A percentile compares a stretch with the other conserved stretches of the same genome.
phyloP scores from a whole-genome alignment of 1,140 invertebrate genomes.

The Ladona fulva region DNA sequence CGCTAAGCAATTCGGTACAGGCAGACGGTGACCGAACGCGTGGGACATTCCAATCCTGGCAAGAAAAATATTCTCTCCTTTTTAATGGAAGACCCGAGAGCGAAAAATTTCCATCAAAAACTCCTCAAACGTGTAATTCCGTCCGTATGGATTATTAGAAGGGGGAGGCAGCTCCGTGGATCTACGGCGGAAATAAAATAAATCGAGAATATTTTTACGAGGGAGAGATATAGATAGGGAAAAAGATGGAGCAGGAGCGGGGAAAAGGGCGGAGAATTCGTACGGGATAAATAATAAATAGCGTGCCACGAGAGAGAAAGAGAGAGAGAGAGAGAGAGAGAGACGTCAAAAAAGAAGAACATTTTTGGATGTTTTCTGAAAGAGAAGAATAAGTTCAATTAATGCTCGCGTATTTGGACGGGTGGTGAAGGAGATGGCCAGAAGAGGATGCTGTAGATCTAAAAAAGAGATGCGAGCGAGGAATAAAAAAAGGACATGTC shows the following conservation, averaged over 20 bases:
- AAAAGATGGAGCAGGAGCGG: background rate
- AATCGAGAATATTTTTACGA: background rate
- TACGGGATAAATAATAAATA: background rate
- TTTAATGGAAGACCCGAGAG: no score
- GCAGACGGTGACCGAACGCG: no score
- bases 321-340: background rate
- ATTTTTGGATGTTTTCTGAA: background rate
- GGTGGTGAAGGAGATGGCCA: background rate
- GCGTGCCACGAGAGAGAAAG: background rate
- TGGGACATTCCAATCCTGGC: no score
- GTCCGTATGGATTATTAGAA: background rate
- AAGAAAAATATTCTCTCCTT: no score
- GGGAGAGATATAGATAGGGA: background rate
- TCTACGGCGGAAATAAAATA: background rate
- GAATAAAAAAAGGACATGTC: conserved; percentile 8
- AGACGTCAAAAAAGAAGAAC: background rate
- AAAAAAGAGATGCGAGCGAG: background rate
- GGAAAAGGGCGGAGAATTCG: background rate
- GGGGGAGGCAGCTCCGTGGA: background rate
- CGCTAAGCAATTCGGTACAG: no score
- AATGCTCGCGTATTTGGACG: background rate
- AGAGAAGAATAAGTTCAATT: conserved; percentile 7
- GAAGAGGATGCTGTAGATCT: background rate
- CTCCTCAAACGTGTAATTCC: no score
- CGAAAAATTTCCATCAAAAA: no score